These are phyloP conservation scores for Halcyon smyrnensis DNA, from an alignment of 2,797 vertebrate genomes.

Conservation along the genomic window DNA sequence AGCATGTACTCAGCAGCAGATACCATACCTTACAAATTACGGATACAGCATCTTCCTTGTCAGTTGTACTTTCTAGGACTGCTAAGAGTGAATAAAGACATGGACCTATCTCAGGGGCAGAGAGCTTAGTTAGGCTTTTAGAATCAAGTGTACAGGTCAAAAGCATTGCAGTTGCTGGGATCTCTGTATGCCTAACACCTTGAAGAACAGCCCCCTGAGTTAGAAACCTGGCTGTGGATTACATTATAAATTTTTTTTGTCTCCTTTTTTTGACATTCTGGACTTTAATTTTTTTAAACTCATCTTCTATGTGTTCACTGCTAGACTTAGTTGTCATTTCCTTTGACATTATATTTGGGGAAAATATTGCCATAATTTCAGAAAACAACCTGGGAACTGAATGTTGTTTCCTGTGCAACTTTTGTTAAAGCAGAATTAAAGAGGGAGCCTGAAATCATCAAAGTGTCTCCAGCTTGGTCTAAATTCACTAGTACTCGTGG, in stretches of 20 bases:
- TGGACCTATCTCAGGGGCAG: neutral
- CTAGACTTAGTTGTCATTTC: neutral
- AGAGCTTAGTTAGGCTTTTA: neutral
- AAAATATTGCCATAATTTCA: neutral
- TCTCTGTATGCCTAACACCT: neutral
- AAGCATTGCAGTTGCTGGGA: neutral
- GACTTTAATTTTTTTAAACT: neutral
- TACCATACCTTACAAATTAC: slow-evolving; percentile 1
- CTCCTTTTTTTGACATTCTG: neutral
- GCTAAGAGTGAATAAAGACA: neutral
- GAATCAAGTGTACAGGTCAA: neutral
- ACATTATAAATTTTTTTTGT: neutral
- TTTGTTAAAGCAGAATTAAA: neutral
- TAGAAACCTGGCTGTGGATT: neutral
- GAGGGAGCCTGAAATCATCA: neutral
- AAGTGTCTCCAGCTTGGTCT: neutral
- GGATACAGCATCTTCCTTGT: neutral
- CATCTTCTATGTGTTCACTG: neutral
- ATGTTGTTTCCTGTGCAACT: neutral
- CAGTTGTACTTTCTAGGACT: slow-evolving; percentile 4
- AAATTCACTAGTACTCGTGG: neutral
- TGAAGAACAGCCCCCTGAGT: neutral
- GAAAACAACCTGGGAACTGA: neutral
- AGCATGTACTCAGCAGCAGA: neutral
- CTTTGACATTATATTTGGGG: neutral